Evolutionary conservation across 2,888 invertebrate species (phyloP), one percentile per base, ranked within the genome.

Genomic region (Netelia melanura): DNA sequence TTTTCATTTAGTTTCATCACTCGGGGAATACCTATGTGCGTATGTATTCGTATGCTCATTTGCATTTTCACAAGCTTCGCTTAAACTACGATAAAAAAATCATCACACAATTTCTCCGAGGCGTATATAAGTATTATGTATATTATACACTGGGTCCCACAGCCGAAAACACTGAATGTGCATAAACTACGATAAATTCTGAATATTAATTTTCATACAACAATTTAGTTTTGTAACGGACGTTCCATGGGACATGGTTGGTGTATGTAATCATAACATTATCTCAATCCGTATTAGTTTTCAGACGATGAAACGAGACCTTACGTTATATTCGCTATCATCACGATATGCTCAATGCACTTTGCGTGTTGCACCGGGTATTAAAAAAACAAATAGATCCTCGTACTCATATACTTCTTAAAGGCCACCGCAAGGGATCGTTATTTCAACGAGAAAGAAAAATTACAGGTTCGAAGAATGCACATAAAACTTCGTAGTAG

Each of bases 61-160:
- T 11, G 56, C 64, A 71, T 62, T 30, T 23, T 79, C 48, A 54
- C 62, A 72, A 76, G 84, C 67, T 72, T 76, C 70, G 54, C 80
- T 80, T 71, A 84, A 61, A 64, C 80, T 84, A 84, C 61, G 76
- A 80, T 84, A 62, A 84, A 84, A 84, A 84, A 83, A 76, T 81
- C 72, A 65, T 76, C 80, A 71, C 72, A 65, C 44, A 38, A 38
- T 67, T 76, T 61, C 23, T 67, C 80, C 54, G 71, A 80, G 67
- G 80, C 80, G 65, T 76, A 68, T 71, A 76, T 65, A 72, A 44
- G 38, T 38, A 38, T 61, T 61, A 21, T 52, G 11, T 56, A 56
- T 21, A 64, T 70, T 17, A 68, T 71, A 78, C 78, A 70, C 25
- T 72, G 21, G 79, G 64, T 79, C 75, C 74, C 79, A 75, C 70